Conservation (phyloP, 2,113 vertebrate species). For the Lichenostomus cassidix region DNA sequence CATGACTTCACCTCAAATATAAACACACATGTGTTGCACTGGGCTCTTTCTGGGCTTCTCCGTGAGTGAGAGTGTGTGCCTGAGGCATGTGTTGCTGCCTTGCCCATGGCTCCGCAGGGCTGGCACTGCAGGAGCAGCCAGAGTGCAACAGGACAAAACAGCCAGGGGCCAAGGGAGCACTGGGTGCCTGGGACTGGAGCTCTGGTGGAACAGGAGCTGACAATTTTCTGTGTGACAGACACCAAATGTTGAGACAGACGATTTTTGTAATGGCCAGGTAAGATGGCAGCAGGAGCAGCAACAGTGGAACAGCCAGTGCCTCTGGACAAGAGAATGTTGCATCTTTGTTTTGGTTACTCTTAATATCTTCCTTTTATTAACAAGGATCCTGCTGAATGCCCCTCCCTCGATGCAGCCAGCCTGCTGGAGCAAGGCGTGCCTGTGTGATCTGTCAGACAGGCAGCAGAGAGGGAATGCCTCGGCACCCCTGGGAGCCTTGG, state of each 20-base stretch:
- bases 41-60: neutral
- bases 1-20: neutral
- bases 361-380: neutral
- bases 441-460: rapidly evolving
- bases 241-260: neutral
- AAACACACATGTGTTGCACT: neutral
- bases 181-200: neutral
- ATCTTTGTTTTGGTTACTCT: neutral
- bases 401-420: neutral
- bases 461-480: rapidly evolving
- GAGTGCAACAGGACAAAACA: neutral
- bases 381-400: neutral
- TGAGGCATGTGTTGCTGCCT: neutral
- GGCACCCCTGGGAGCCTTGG: neutral
- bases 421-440: rapidly evolving
- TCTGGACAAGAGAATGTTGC: neutral
- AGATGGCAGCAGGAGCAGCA: neutral
- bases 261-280: neutral
- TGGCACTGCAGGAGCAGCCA: neutral
- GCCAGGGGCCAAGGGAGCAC: neutral
- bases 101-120: rapidly evolving
- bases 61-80: rapidly evolving
- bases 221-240: neutral
- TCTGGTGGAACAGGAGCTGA: neutral
- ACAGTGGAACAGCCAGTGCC: too few species aligned